Evolutionary conservation across 2,888 invertebrate genomes (phyloP), one percentile per base, ranked within the genome.

Genomic region (Cataglyphis altisquamis): DNA sequence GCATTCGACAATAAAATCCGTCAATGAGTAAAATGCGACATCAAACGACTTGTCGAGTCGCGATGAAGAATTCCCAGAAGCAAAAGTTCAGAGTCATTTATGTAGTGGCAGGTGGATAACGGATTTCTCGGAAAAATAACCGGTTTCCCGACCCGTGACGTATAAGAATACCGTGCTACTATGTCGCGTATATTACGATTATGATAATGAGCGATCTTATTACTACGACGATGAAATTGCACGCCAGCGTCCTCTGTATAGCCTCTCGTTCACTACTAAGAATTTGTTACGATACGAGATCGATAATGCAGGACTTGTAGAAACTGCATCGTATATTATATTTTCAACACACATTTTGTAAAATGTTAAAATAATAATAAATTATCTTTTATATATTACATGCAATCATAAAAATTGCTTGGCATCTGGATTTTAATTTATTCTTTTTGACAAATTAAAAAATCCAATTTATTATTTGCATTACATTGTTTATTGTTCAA

Each of bases 121-220:
- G 84, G 84, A 82, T 83, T 87, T 87, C 85, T 67, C 55, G 64
- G 70, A 87, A 85, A 86, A 84, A 75, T 89, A 87, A 87, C 84
- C 88, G 84, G 83, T 90, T 89, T 90, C 36, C 39, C 29, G 62
- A 81, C 48, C 45, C 75, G 80, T 74, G 87, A 89, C 80, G 77
- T 32, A 86, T 73, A 62, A 64, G 52, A 75, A 48, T 12, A 60
- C 52, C 68, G 39, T 85, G 32, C 15, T 78, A 55, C 32, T 41
- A 36, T 82, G 67, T 21, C 63, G 82, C 70, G 12, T 66, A 67
- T 55, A 82, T 89, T 72, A 80, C 63, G 66, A 85, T 84, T 84
- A 78, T 45, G 60, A n/a, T 84, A 78, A 85, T 68, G 39, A 84
- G 57, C 29, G 25, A 57, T 60, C 36, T 64, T 39, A 29, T 70